Conservation (phyloP, 2,113 vertebrate species). For the Daubentonia madagascariensis region DNA sequence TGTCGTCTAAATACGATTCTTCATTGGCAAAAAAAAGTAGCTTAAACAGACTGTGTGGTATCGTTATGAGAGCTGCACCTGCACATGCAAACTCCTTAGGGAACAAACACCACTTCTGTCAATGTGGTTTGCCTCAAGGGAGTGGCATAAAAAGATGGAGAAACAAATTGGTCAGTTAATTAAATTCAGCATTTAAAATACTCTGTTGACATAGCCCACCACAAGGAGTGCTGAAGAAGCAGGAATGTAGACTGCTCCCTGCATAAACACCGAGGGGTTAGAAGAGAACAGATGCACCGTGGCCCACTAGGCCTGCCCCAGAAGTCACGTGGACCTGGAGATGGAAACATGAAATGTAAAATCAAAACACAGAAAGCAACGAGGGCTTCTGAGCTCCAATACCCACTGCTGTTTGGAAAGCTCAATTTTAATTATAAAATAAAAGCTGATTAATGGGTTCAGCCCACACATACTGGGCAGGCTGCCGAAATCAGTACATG, state of each 20-base stretch:
- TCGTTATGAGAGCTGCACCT: background rate
- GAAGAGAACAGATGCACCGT: constrained; percentile 44
- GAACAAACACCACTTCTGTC: constrained; percentile 41
- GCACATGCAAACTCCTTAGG: background rate
- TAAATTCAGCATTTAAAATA: constrained; percentile 55
- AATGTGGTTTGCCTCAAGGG: constrained; percentile 64
- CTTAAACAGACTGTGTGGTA: background rate
- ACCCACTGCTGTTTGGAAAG: constrained; percentile 8
- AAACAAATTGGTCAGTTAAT: constrained; percentile 68
- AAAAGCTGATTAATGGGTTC: background rate
- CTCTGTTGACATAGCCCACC: constrained; percentile 68
- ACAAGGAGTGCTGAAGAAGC: constrained; percentile 17
- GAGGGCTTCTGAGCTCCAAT: background rate
- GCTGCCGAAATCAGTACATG: background rate
- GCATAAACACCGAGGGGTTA: background rate
- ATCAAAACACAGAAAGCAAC: background rate
- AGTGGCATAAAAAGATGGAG: constrained; percentile 54
- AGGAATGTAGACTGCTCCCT: background rate
- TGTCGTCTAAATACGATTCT: background rate
- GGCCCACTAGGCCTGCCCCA: constrained; percentile 7
- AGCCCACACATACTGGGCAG: background rate
- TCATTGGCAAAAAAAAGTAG: background rate
- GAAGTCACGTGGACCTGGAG: background rate
- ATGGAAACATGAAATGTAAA: background rate
- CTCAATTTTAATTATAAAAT: background rate